phyloP scores from a whole-genome alignment of 92 coral and sea anemone species.

The Diadumene lineata region DNA sequence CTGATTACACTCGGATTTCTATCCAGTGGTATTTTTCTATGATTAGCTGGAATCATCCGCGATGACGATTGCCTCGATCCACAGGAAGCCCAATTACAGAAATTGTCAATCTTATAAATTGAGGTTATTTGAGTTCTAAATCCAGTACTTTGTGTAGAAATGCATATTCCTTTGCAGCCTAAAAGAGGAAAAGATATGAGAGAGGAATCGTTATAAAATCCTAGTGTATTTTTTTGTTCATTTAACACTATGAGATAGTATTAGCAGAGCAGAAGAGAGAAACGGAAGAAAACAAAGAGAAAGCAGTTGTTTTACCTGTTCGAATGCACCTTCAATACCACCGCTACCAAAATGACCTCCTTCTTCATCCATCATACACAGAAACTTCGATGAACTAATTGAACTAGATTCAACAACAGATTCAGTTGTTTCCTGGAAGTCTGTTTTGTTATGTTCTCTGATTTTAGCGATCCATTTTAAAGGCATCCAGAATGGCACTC shows the following conservation, averaged over 20 bases:
- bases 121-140: constrained; percentile 42
- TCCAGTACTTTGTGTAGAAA: constrained; percentile 73
- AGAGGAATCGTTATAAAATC: too few species aligned
- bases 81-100: constrained; percentile 1
- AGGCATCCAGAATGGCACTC: constrained; percentile 97
- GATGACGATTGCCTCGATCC: not conserved
- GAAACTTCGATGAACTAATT: constrained; percentile 14
- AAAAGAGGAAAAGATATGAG: constrained; percentile 4
- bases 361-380: constrained; percentile 76
- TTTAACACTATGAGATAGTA: not conserved
- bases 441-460: constrained; percentile 33
- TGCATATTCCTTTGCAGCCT: constrained; percentile 72
- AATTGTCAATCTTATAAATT: not conserved
- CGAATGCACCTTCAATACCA: constrained; percentile 53
- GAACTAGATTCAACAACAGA: not conserved
- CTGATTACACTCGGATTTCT: not conserved
- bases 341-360: constrained; percentile 91
- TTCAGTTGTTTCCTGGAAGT: not conserved
- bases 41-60: not conserved
- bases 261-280: constrained; percentile 8
- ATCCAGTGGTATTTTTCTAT: not conserved
- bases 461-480: constrained; percentile 87
- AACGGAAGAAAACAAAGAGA: too few species aligned
- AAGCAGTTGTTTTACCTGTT: constrained; percentile 76
- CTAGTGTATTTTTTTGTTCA: not conserved